Evolutionary conservation across 2,113 vertebrate species (phyloP).

Genomic region (Myrmecobius fasciatus): DNA sequence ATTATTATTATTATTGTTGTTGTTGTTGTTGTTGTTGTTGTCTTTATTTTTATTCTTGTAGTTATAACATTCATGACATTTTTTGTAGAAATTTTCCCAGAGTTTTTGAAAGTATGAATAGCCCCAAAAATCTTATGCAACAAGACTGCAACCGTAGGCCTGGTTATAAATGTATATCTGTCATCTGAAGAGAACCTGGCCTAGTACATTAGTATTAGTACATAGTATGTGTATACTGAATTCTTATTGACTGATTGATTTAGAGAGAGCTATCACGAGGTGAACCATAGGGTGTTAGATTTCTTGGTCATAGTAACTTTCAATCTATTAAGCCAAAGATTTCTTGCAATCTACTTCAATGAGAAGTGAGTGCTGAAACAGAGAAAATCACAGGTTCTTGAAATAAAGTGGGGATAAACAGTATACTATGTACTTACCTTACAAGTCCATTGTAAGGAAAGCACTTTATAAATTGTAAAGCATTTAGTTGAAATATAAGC

Average conservation of each 20-base stretch:
- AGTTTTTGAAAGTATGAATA: background rate
- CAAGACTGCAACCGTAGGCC: background rate
- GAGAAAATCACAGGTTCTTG: background rate
- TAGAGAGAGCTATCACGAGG: background rate
- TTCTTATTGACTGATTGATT: background rate
- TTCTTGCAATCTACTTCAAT: background rate
- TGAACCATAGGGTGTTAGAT: background rate
- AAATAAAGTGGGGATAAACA: background rate
- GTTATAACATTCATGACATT: background rate
- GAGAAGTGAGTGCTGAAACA: background rate
- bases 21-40: background rate
- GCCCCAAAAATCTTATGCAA: background rate
- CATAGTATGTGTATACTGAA: background rate
- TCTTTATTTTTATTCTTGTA: background rate
- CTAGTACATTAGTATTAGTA: background rate
- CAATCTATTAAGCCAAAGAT: background rate
- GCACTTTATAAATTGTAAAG: background rate
- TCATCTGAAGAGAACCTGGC: background rate
- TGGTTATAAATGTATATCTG: background rate
- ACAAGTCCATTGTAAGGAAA: background rate
- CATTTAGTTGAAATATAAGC: background rate
- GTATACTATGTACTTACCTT: background rate
- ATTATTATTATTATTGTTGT: background rate
- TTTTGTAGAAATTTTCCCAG: background rate
- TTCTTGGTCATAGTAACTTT: background rate